Percentiles rank a stretch among this genome's conserved stretches.
Evolutionary conservation across 2,113 vertebrate genomes (phyloP).

Genomic region (Muscicapa adusta): DNA sequence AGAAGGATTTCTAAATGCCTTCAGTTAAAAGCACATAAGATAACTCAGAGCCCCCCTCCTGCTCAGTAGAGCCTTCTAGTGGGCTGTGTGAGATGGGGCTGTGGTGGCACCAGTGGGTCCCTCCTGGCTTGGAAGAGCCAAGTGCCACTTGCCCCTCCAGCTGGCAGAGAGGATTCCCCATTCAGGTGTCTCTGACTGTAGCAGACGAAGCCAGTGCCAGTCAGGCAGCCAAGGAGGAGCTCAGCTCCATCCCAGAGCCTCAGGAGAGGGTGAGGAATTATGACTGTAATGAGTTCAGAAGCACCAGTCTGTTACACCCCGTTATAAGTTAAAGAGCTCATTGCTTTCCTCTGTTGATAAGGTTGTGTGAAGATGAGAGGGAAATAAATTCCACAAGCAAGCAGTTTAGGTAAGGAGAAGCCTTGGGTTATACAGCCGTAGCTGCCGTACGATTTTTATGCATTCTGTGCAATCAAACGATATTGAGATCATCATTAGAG

Average conservation of each 20-base stretch:
- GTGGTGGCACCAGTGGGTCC: rapidly evolving
- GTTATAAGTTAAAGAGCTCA: not conserved
- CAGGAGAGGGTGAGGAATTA: not conserved
- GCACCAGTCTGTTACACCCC: not conserved
- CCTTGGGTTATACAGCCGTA: not conserved
- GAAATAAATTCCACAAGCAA: not conserved
- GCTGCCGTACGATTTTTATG: not conserved
- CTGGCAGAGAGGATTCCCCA: not conserved
- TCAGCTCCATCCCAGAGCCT: not conserved
- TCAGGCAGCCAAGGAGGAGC: not conserved
- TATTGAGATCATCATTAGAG: constrained; percentile 35
- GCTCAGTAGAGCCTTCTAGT: not conserved
- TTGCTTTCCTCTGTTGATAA: not conserved
- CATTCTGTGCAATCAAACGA: not conserved
- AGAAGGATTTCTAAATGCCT: not conserved
- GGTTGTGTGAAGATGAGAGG: not conserved
- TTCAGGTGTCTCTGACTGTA: not conserved
- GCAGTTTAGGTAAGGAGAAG: not conserved
- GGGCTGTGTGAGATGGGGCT: not conserved
- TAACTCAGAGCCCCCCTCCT: not conserved
- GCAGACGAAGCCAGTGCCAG: rapidly evolving
- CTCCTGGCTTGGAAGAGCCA: rapidly evolving
- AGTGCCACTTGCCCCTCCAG: no score
- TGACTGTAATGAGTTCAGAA: rapidly evolving
- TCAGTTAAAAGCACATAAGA: not conserved